Evolutionary conservation across 35 echinoderm and acorn worm genomes (phyloP).

Genomic region (Patiria miniata): DNA sequence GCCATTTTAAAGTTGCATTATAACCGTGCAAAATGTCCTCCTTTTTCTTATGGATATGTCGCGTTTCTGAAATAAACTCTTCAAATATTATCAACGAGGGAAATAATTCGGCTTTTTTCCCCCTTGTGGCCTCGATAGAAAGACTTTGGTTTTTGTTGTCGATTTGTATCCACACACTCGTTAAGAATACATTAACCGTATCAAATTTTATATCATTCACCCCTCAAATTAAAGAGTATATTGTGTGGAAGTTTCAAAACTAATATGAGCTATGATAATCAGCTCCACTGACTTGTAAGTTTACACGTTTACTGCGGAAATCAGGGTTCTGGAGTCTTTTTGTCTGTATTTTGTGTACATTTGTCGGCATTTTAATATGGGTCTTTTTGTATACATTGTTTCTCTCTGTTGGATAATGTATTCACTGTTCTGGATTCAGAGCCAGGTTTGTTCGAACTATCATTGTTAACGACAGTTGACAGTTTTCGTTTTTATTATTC

Average conservation of each 20-base stretch:
- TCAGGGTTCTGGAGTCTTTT: neutral
- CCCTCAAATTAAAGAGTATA: neutral
- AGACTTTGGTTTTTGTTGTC: neutral
- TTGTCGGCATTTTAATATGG: neutral
- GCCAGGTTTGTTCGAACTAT: neutral
- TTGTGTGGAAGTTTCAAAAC: neutral
- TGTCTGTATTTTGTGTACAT: neutral
- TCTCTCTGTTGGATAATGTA: neutral
- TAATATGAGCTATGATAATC: neutral
- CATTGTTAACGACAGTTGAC: neutral
- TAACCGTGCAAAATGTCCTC: neutral
- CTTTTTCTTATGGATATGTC: neutral
- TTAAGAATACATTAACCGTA: neutral
- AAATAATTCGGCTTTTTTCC: too few species aligned
- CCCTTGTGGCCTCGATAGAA: neutral
- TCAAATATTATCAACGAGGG: too few species aligned
- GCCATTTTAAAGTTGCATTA: too few species aligned
- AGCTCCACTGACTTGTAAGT: neutral
- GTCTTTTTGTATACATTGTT: neutral
- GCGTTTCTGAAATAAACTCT: neutral
- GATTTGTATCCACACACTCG: neutral
- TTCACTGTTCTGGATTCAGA: neutral
- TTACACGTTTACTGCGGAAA: neutral
- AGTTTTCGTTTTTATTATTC: constrained; percentile 2
- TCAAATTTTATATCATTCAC: neutral